phyloP scores from a whole-genome alignment of 1,140 invertebrate genomes.

The Carposina sasakii region DNA sequence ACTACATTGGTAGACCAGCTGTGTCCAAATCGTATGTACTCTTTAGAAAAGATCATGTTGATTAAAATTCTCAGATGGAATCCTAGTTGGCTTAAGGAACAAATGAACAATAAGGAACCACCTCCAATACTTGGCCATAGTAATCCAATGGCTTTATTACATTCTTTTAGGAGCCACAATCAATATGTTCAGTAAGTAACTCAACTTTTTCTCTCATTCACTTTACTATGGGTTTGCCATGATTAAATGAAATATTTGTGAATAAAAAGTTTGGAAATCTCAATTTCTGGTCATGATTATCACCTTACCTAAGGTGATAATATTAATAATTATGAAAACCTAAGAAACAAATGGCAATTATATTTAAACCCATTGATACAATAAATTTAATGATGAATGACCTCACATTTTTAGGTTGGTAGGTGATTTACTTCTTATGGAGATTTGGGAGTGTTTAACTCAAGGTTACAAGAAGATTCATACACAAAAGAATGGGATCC shows the following conservation, averaged over 20 bases:
- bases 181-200: conserved; percentile 58
- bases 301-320: too few species aligned
- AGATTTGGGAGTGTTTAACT: conserved; percentile 61
- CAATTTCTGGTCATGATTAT: too few species aligned
- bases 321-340: too few species aligned
- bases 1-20: conserved; percentile 37
- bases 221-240: too few species aligned
- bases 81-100: conserved; percentile 55
- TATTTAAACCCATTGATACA: too few species aligned
- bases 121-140: conserved; percentile 55
- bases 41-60: conserved; percentile 48
- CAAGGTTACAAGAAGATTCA: conserved; percentile 39
- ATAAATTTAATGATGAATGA: conserved; percentile 2
- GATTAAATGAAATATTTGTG: too few species aligned
- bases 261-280: too few species aligned
- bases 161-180: conserved; percentile 42
- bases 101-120: conserved; percentile 40
- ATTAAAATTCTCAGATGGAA: conserved; percentile 60
- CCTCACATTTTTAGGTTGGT: conserved; percentile 39
- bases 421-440: conserved; percentile 58
- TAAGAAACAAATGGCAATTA: too few species aligned
- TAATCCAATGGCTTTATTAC: conserved; percentile 40
- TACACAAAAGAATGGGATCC: conserved; percentile 28
- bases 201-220: not conserved
- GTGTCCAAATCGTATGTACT: conserved; percentile 37